A percentile compares a stretch with the other conserved stretches of the same genome.
These are phyloP conservation scores for Batillaria attramentaria DNA, from an alignment of 1,140 invertebrate genomes.

Conservation along the genomic window DNA sequence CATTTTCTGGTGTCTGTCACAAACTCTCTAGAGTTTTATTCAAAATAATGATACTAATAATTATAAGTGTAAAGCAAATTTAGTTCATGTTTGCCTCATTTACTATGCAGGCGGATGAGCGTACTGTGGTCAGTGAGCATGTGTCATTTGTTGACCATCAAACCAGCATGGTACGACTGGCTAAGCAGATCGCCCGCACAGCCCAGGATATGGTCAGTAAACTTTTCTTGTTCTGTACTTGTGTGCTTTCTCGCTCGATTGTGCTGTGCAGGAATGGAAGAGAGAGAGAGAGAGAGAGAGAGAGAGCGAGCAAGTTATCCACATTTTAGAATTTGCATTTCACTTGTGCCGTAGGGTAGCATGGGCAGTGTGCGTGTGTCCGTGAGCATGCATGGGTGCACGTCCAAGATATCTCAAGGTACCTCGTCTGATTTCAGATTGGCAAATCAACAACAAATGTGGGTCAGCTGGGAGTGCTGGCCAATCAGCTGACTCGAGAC, in stretches of 20 bases:
- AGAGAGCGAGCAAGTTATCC: too few species aligned
- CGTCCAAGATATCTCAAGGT: too few species aligned
- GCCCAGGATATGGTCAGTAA: constrained; percentile 92
- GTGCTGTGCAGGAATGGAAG: background rate
- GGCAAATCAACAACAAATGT: constrained; percentile 82
- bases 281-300: too few species aligned
- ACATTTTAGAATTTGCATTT: background rate
- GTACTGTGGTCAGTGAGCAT: constrained; percentile 55
- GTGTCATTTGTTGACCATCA: constrained; percentile 93
- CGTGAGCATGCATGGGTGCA: too few species aligned
- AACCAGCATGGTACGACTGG: constrained; percentile 93
- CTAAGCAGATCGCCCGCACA: constrained; percentile 94
- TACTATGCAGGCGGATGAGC: constrained; percentile 71
- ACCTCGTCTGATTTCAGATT: too few species aligned
- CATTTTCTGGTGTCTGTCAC: background rate
- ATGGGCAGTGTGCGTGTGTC: background rate
- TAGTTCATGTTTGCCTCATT: too few species aligned
- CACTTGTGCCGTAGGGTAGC: background rate
- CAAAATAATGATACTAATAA: too few species aligned
- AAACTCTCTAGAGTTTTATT: too few species aligned
- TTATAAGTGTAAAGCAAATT: too few species aligned
- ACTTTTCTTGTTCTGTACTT: background rate
- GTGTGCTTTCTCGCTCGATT: background rate
- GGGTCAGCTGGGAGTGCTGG: constrained; percentile 82
- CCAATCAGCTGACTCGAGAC: constrained; percentile 85